Base-by-base conservation (phyloP, 2,113 vertebrate species). In the Triplophysa rosa region DNA sequence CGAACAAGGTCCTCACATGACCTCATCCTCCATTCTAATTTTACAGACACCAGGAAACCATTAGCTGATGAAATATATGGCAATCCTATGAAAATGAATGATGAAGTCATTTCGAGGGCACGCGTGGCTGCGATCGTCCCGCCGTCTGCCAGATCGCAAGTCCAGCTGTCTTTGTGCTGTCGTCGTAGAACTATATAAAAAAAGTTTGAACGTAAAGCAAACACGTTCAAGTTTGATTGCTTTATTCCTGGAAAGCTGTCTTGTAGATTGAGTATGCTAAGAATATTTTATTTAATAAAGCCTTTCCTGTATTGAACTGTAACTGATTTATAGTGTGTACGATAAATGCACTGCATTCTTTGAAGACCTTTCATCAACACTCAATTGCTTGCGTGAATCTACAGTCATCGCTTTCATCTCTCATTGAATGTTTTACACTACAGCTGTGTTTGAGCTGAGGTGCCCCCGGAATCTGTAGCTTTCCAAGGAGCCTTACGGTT, bases 221-320 rank as follows among this genome's bases (percentile, higher is more conserved):
- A 87, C 84, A 86, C 88, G 86, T 86, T 89, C 88, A 87, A 83
- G 82, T 86, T 86, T 84, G 85, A 86, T 87, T 79, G 64, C 62
- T 59, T 82, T 83, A 85, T 88, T 86, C 86, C 86, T 84, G 76
- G 86, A 85, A 90, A 90, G 88, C 87, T 84, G 78, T 72, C 78
- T 84, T 83, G 66, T 84, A 83, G 65, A 85, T 74, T 75, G 67
- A 84, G 80, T 90, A 91, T 89, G 90, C 86, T 90, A 6, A 37
- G 33, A 37, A 37, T 37, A 37, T 7, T 37, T 37, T 37, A 37
- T 37, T 37, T 37, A 92, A 89, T 91, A 89, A 84, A 84, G 84
- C 26, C 56, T 49, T 74, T 71, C 77, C 64, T 78, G 19, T 58
- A 54, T 69, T 69, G 4, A 54, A n/a, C 29, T 52, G 23, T 19